Conservation (phyloP, 2,797 vertebrate genomes). For the Fratercula arctica region DNA sequence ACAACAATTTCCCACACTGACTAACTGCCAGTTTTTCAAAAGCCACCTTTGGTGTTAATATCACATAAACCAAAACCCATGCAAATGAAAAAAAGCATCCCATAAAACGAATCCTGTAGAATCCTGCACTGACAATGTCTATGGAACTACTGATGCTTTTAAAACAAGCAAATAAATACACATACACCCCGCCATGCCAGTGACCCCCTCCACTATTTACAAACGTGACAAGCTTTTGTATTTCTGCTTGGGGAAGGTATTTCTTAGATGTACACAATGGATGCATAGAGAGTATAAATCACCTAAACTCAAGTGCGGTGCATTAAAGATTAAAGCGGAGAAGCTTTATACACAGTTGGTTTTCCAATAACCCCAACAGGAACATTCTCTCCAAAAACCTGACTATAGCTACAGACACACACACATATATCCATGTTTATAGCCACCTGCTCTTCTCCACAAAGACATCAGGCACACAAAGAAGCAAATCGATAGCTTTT, state of each 20-base stretch:
- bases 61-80: background rate
- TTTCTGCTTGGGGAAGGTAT: background rate
- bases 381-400: background rate
- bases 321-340: slow-evolving; percentile 10
- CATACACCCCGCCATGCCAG: background rate
- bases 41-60: background rate
- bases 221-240: background rate
- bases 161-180: background rate
- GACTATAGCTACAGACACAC: background rate
- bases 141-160: background rate
- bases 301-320: background rate
- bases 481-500: slow-evolving; percentile 40
- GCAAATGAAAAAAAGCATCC: background rate
- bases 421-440: background rate
- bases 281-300: background rate
- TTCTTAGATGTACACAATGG: background rate
- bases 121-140: background rate
- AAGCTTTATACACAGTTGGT: slow-evolving; percentile 25
- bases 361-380: slow-evolving; percentile 26
- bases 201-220: background rate
- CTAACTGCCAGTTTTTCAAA: background rate
- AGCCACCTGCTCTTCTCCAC: slow-evolving; percentile 12
- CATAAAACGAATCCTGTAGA: background rate
- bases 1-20: background rate
- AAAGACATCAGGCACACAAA: slow-evolving; percentile 4